These are phyloP conservation scores for Lycorma delicatula DNA, from an alignment of 1,140 invertebrate genomes.

Conservation along the genomic window DNA sequence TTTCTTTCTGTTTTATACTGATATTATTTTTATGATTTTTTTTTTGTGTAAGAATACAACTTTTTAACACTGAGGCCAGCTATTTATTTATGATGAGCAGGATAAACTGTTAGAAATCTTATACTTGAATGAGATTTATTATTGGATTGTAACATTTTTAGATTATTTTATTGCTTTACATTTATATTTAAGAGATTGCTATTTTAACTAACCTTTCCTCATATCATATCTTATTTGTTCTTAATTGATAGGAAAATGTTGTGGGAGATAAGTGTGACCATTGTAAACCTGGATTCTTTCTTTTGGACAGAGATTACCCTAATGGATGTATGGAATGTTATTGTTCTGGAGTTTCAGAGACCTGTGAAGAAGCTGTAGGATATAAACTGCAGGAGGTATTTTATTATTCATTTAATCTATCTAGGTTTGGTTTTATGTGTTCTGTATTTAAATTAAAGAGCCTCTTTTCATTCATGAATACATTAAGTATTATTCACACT, in stretches of 20 bases:
- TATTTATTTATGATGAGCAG: no score
- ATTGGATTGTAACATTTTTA: neutral
- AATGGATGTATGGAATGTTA: constrained; percentile 83
- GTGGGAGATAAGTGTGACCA: constrained; percentile 67
- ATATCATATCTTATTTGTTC: neutral
- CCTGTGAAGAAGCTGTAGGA: constrained; percentile 53
- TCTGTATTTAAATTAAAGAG: no score
- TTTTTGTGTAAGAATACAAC: no score
- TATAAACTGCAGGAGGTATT: constrained; percentile 49
- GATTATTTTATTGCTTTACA: constrained; percentile 8
- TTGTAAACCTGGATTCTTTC: constrained; percentile 79
- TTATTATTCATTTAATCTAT: constrained; percentile 19
- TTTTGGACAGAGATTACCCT: constrained; percentile 60
- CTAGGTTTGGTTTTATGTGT: no score
- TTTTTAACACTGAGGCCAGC: no score
- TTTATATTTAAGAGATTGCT: no score
- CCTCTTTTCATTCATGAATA: no score
- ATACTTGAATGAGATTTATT: neutral
- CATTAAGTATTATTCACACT: no score
- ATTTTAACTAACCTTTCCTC: no score
- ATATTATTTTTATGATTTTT: no score
- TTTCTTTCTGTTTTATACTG: no score
- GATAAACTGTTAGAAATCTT: neutral
- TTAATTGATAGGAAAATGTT: constrained; percentile 54
- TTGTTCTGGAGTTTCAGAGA: constrained; percentile 76